Conservation (phyloP, 2,113 vertebrate species). For the Cacatua alba region DNA sequence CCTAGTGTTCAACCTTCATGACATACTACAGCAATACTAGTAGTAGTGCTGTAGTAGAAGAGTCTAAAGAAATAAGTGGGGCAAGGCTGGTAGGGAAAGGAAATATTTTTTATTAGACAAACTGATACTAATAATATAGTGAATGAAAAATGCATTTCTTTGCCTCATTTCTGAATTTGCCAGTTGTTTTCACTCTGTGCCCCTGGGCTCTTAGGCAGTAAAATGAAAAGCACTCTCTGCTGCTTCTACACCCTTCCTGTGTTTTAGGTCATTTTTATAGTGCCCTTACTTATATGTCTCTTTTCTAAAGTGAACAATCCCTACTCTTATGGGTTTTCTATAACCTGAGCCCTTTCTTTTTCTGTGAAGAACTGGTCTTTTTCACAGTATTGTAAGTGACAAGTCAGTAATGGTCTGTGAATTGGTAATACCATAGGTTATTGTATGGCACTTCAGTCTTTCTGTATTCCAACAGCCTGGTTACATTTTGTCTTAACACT, state of each 20-base stretch:
- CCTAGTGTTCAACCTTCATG: not conserved
- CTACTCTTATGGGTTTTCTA: not conserved
- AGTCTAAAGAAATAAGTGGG: not conserved
- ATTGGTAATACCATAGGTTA: not conserved
- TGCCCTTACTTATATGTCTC: not conserved
- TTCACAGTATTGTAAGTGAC: not conserved
- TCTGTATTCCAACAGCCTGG: not conserved
- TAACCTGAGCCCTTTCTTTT: not conserved
- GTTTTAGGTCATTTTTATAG: not conserved
- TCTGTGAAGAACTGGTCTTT: not conserved
- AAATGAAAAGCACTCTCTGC: not conserved
- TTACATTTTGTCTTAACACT: not conserved
- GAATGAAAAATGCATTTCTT: not conserved
- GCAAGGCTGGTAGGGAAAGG: not conserved
- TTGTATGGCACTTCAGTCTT: not conserved
- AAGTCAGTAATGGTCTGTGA: not conserved
- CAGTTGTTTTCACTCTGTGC: not conserved
- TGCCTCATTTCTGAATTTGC: not conserved
- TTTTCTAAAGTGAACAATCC: not conserved
- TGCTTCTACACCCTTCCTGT: not conserved
- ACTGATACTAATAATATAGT: not conserved
- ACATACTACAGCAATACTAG: not conserved
- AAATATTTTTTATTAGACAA: not conserved
- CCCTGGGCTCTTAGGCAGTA: not conserved
- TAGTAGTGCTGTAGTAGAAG: not conserved